phyloP scores from a whole-genome alignment of 2,113 vertebrate genomes.

The Haemorhous mexicanus region DNA sequence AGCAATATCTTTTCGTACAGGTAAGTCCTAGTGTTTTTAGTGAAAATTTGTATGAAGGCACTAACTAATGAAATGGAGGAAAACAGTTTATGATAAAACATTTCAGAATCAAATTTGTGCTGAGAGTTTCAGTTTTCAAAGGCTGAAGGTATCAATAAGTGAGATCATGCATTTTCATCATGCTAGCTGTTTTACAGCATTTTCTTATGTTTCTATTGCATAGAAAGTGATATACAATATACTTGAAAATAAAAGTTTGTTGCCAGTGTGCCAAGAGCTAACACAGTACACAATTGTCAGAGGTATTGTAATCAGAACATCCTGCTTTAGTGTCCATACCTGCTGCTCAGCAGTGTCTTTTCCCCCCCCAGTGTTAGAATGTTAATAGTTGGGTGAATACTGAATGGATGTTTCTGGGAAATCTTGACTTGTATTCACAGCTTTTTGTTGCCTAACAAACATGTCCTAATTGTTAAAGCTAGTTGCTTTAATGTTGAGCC shows the following conservation, averaged over 20 bases:
- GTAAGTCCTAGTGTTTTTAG: slow-evolving; percentile 60
- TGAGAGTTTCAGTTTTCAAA: background rate
- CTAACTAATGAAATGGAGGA: background rate
- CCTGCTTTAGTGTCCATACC: background rate
- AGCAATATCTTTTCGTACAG: slow-evolving; percentile 91
- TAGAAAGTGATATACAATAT: background rate
- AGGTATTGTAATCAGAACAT: background rate
- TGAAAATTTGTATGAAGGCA: background rate
- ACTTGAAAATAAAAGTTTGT: background rate
- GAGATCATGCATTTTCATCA: background rate
- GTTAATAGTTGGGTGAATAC: background rate
- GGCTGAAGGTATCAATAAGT: background rate
- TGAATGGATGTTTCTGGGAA: background rate
- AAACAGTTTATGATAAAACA: background rate
- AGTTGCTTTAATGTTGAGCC: background rate
- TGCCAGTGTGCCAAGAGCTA: background rate
- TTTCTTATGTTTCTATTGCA: background rate
- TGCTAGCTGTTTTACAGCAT: background rate
- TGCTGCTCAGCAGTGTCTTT: background rate
- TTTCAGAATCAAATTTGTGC: background rate
- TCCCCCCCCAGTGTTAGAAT: background rate
- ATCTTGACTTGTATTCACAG: background rate
- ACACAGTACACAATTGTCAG: background rate
- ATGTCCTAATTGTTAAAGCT: background rate
- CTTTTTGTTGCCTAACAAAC: background rate